Base-by-base conservation (phyloP, 2,888 invertebrate genomes). In the Geophilus truncorum region DNA sequence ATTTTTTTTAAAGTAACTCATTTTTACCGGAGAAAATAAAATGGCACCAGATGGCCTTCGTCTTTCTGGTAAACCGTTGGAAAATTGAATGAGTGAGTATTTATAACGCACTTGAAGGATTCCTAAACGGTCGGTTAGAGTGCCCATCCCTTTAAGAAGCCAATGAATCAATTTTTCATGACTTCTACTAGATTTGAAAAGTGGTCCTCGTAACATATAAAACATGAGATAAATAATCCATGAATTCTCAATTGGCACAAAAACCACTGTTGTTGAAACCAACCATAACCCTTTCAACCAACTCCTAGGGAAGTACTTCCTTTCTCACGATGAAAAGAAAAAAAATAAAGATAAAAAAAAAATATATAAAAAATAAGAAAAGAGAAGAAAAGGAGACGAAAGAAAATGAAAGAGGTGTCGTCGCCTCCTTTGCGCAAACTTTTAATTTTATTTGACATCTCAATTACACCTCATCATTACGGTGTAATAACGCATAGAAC, bases 391-490 rank as follows among this genome's bases (percentile, higher is more conserved):
- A n/a, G n/a, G n/a, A n/a, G n/a, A n/a, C n/a, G 18, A 51, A 18
- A n/a, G 15, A 40, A 7, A 15, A 15, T 40, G 18, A 5, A 7
- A n/a, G 18, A 51, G 18, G 51, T 51, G 51, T 18, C 21, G 18
- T 18, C 51, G 51, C n/a, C 51, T 3, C 51, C n/a, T 51, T 51
- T 51, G 2, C 7, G 18, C 18, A 51, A 51, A 70, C 28, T 28
- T 70, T 70, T 70, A 70, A 70, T 70, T 70, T 70, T 70, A 70
- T 70, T 70, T 70, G 70, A 70, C 70, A 70, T 70, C 70, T 70
- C 70, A 70, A 70, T 70, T 70, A 70, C 28, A 70, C 28, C 23
- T 70, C 70, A 70, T 70, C 70, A 70, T 70, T 70, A 28, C 70
- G 70, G 28, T 12, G 70, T 28, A 70, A 70, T 70, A 70, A 70